Evolutionary conservation across 2,797 vertebrate species (phyloP).

Genomic region (Pelobates cultripes): DNA sequence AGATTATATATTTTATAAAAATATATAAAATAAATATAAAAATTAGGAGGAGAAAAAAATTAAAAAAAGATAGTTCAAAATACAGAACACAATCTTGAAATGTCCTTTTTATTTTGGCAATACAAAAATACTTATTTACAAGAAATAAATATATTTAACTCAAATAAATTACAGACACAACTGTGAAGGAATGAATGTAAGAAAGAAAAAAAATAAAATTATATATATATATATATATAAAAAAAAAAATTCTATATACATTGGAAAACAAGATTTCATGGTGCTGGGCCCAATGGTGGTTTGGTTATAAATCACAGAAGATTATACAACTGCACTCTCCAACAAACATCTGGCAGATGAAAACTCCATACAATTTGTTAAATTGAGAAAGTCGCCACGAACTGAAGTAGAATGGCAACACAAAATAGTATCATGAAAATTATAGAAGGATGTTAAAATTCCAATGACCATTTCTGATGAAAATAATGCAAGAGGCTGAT

Average conservation of each 20-base stretch:
- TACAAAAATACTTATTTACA: conserved; percentile 81
- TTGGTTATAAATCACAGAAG: conserved; percentile 28
- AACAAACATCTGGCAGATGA: conserved; percentile 34
- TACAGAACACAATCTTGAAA: not conserved
- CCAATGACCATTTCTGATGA: no score
- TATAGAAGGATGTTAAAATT: no score
- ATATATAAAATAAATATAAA: no score
- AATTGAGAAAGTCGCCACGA: no score
- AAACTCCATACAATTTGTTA: not conserved
- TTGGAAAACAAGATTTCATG: conserved; percentile 33
- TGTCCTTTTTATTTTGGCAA: conserved; percentile 71
- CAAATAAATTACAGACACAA: conserved; percentile 72
- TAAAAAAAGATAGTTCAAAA: not conserved
- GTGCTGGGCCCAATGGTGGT: conserved; percentile 27
- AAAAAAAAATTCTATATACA: conserved; percentile 37
- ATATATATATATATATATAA: conserved; percentile 33
- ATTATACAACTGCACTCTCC: not conserved
- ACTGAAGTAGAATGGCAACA: no score
- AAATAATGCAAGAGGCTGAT: no score
- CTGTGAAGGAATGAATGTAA: conserved; percentile 1
- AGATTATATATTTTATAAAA: no score
- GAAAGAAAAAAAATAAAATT: not conserved
- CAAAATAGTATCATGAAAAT: no score
- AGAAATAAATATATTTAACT: conserved; percentile 77
- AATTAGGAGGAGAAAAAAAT: no score